Evolutionary conservation across 2,888 invertebrate species (phyloP), one percentile per base, ranked within the genome.

Genomic region (Acrobasis consociella): DNA sequence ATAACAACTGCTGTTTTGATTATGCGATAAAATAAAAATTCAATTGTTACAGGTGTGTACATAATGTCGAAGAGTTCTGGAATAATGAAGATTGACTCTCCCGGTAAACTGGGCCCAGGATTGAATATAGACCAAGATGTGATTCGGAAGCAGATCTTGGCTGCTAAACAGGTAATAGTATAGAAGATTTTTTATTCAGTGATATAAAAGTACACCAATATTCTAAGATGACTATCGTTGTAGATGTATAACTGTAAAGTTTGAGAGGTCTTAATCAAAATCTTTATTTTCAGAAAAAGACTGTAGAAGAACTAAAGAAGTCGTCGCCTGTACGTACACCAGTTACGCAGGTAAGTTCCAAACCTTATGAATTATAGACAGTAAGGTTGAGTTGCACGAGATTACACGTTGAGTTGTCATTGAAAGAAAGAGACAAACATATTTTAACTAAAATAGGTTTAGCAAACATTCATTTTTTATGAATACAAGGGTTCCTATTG

Each of bases 21-120:
- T 31, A 31, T 5, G 31, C 1, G 31, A 31, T 31, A 7, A 31
- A 31, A 31, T 7, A 7, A 31, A 7, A 31, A 31, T 7, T 2
- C 0, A 31, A 60, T 76, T 77, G 64, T 93, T 71, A 87, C 93
- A 73, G 95, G 95, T 71, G 95, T 96, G 49, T 96, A 96, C 78
- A 95, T 96, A 62, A 95, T 96, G 95, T 95, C 96, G 9, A 95
- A 95, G 81, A 96, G 95, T 70, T 95, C 95, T 49, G 96, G 95
- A 51, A 95, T 95, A 60, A 95, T 95, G 81, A 95, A 95, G 81
- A 89, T 95, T 62, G 95, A 95, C 78, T 94, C 95, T 0, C 93
- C 94, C 0, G 94, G 94, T 0, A 93, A 94, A 69, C 72, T 93
- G 37, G 93, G 93, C 15, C 92, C 92, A 0, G 93, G 93, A 1